Evolutionary conservation across 1,140 invertebrate genomes (phyloP).

Genomic region (Magallana angulata): DNA sequence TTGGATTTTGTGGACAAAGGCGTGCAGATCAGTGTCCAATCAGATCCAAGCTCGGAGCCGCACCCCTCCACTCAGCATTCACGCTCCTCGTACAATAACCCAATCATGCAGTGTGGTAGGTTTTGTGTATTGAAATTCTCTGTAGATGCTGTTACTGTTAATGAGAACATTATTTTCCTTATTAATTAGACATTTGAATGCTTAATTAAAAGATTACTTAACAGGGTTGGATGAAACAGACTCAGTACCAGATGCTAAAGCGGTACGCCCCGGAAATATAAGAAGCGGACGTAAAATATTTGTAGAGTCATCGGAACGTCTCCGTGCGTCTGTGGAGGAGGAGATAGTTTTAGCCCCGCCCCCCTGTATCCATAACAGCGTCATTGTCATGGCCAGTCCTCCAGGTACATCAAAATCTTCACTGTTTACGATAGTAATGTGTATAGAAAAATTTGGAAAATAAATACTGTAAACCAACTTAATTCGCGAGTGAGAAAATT

Average conservation of each 20-base stretch:
- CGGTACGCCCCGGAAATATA: neutral
- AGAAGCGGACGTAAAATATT: neutral
- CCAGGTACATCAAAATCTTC: neutral
- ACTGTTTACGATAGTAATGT: too few relatives aligned
- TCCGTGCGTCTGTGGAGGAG: neutral
- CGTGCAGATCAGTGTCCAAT: constrained; percentile 7
- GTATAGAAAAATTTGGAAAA: too few relatives aligned
- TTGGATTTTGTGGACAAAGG: neutral
- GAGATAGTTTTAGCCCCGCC: neutral
- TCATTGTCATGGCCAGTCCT: neutral
- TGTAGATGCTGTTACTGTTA: too few relatives aligned
- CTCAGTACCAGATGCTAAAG: constrained; percentile 2
- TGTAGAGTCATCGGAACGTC: neutral
- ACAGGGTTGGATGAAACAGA: too few relatives aligned
- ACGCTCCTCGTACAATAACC: neutral
- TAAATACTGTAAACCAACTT: too few relatives aligned
- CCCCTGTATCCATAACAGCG: constrained; percentile 18
- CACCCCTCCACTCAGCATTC: neutral
- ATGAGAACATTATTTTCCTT: too few relatives aligned
- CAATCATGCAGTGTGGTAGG: neutral
- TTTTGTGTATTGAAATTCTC: too few relatives aligned
- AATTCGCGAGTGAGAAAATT: too few relatives aligned
- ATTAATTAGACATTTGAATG: too few relatives aligned
- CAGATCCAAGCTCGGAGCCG: neutral
- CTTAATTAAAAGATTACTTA: too few relatives aligned